Percentiles rank a stretch among this genome's conserved stretches.
Evolutionary conservation across 2,888 invertebrate species (phyloP).

Genomic region (Stegophylla sp.): DNA sequence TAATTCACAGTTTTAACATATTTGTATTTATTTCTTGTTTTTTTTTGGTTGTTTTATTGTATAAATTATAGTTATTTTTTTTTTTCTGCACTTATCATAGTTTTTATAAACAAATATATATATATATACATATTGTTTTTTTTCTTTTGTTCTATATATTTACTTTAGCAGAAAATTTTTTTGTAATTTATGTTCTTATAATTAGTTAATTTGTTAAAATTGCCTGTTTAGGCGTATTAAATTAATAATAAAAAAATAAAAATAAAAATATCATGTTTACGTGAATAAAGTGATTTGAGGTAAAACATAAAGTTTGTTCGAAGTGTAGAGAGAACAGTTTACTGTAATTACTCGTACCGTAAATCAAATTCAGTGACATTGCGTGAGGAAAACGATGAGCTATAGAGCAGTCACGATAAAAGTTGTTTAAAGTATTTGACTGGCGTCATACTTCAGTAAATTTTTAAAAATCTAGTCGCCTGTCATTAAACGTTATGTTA

Average conservation of each 20-base stretch:
- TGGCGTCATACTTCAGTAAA: not conserved
- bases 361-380: conserved; percentile 18
- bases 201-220: too few relatives aligned
- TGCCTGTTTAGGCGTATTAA: too few relatives aligned
- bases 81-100: too few relatives aligned
- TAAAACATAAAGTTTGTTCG: conserved; percentile 2
- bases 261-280: too few relatives aligned
- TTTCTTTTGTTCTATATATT: too few relatives aligned
- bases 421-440: conserved; percentile 1
- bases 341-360: conserved; percentile 1
- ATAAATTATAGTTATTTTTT: too few relatives aligned
- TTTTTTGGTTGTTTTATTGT: too few relatives aligned
- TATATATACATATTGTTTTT: not conserved
- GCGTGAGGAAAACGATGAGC: conserved; percentile 24
- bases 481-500: conserved; percentile 35
- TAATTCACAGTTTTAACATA: too few relatives aligned
- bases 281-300: not conserved
- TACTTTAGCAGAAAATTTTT: too few relatives aligned
- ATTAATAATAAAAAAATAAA: too few relatives aligned
- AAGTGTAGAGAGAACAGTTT: conserved; percentile 18
- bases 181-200: too few relatives aligned
- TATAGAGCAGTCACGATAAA: conserved; percentile 19
- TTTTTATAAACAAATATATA: not conserved
- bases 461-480: not conserved
- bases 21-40: too few relatives aligned